phyloP scores from a whole-genome alignment of 92 coral and sea anemone genomes.

The Montipora capitata region DNA sequence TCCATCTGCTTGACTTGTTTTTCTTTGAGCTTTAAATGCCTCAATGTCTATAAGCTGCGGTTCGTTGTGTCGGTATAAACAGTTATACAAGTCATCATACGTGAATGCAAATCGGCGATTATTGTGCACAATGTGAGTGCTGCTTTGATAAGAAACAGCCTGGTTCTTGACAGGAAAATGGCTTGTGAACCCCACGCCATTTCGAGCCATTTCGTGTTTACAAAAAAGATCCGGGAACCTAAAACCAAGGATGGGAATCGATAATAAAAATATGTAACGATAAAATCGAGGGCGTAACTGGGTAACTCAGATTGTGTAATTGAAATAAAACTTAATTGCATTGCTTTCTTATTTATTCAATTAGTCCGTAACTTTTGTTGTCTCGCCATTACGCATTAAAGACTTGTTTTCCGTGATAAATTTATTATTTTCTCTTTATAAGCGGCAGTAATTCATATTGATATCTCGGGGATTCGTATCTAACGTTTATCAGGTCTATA shows the following conservation, averaged over 20 bases:
- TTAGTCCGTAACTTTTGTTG: background rate
- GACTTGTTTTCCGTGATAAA: background rate
- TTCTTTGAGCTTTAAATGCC: conserved; percentile 40
- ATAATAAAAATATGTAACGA: background rate
- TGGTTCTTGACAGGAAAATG: conserved; percentile 59
- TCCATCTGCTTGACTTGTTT: conserved; percentile 25
- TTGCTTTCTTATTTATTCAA: background rate
- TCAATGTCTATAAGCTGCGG: conserved; percentile 77
- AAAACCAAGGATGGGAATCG: background rate
- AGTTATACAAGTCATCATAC: conserved; percentile 83
- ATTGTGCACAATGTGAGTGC: conserved; percentile 24
- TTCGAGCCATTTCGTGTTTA: conserved; percentile 51
- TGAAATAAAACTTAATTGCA: background rate
- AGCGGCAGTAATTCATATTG: background rate
- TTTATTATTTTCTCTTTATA: background rate
- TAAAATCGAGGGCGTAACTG: background rate
- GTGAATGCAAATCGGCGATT: conserved; percentile 74
- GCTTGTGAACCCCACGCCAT: conserved; percentile 26
- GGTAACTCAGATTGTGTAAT: background rate
- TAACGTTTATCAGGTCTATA: background rate
- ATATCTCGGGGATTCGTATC: conserved; percentile 4
- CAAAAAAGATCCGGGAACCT: conserved; percentile 8
- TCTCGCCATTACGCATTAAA: background rate
- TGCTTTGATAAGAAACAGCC: conserved; percentile 30
- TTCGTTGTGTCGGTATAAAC: conserved; percentile 83